Conservation (phyloP, 2,113 vertebrate genomes). For the Protobothrops flavoviridis region DNA sequence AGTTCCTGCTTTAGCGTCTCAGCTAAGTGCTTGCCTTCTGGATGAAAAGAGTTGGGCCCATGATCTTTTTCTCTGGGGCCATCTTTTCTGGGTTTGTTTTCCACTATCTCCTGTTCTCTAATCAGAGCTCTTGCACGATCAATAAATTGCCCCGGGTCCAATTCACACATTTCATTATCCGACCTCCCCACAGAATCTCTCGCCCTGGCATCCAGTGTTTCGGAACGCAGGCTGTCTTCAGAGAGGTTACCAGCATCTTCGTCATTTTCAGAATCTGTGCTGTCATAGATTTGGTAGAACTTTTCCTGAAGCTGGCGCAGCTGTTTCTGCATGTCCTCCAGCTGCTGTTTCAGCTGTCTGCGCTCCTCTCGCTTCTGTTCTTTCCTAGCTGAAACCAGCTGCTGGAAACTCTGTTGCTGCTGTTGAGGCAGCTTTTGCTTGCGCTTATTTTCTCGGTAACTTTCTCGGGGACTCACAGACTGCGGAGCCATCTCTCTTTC, state of each 20-base stretch:
- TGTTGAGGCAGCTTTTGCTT: conserved; percentile 98
- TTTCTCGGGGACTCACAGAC: conserved; percentile 87
- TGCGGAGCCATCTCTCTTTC: conserved; percentile 87
- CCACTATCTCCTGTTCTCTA: conserved; percentile 84
- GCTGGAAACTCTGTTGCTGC: conserved; percentile 97
- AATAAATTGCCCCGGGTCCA: conserved; percentile 92
- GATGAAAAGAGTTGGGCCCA: conserved; percentile 80
- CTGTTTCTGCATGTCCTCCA: conserved; percentile 99
- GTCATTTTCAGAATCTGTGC: conserved; percentile 96
- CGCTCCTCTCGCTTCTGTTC: conserved; percentile 96
- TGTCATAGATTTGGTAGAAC: conserved; percentile 99
- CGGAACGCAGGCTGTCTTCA: conserved; percentile 93
- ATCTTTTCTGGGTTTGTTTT: conserved; percentile 84
- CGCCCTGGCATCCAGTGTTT: conserved; percentile 81
- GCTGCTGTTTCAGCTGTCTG: conserved; percentile 95
- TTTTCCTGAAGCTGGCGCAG: conserved; percentile 99
- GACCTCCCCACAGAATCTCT: conserved; percentile 78
- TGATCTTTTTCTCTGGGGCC: conserved; percentile 79
- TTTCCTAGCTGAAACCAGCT: conserved; percentile 93
- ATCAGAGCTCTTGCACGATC: conserved; percentile 91
- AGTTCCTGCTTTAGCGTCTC: conserved; percentile 98
- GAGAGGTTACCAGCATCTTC: conserved; percentile 91
- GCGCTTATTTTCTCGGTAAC: conserved; percentile 97
- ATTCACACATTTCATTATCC: conserved; percentile 88
- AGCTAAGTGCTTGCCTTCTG: conserved; percentile 89